Evolutionary conservation across 2,888 invertebrate genomes (phyloP).

Genomic region (Drosophila fungiperda): DNA sequence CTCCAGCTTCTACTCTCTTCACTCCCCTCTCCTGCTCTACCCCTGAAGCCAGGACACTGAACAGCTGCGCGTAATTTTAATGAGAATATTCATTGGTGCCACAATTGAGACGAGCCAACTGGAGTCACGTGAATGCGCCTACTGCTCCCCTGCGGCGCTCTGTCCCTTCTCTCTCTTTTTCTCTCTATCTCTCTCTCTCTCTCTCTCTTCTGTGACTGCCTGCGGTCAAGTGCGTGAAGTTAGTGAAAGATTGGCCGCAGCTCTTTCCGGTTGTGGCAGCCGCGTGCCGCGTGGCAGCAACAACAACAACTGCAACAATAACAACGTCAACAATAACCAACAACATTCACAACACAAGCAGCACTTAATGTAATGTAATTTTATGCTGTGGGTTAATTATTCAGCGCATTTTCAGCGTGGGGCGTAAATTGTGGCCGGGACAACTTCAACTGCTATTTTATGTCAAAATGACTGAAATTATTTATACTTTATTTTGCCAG

Average conservation of each 20-base stretch:
- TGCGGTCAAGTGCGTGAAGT: conserved; percentile 38
- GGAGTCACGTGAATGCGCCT: conserved; percentile 47
- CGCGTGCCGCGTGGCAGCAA: conserved; percentile 5
- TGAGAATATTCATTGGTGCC: conserved; percentile 74
- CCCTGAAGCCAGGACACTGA: conserved; percentile 41
- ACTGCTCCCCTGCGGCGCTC: neutral
- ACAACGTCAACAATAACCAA: neutral
- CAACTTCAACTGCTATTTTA: conserved; percentile 23
- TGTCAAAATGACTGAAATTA: conserved; percentile 42
- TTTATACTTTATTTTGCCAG: conserved; percentile 14
- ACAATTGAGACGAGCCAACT: conserved; percentile 63
- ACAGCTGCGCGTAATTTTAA: conserved; percentile 72
- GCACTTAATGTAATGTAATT: conserved; percentile 76
- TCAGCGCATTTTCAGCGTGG: conserved; percentile 50
- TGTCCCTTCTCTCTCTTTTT: neutral
- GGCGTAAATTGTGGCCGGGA: conserved; percentile 1
- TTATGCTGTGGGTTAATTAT: conserved; percentile 73
- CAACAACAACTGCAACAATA: conserved; percentile 24
- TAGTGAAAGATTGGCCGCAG: conserved; percentile 68
- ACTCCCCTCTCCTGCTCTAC: neutral
- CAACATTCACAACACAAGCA: conserved; percentile 9
- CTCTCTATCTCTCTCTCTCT: neutral
- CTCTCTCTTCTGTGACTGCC: conserved; percentile 9
- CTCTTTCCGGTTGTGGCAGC: conserved; percentile 52
- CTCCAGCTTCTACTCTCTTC: conserved; percentile 1